Conservation (phyloP, 2,113 vertebrate species). For the Megaptera novaeangliae region DNA sequence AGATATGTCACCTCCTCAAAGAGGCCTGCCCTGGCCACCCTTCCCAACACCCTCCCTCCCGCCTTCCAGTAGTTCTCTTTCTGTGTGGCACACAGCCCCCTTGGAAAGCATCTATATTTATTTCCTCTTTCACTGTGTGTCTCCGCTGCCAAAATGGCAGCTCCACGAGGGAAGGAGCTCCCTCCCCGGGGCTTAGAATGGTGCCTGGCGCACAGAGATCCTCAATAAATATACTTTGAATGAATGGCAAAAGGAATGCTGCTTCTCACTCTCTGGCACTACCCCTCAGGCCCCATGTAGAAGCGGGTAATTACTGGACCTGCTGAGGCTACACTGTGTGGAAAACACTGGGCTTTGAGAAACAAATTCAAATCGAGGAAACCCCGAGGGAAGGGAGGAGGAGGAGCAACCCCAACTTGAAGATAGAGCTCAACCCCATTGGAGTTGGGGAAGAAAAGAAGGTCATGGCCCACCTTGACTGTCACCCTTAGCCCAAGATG, state of each 20-base stretch:
- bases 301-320: background rate
- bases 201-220: background rate
- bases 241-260: background rate
- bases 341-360: background rate
- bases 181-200: background rate
- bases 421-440: background rate
- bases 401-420: background rate
- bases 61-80: background rate
- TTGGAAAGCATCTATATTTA: background rate
- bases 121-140: background rate
- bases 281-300: rapidly evolving
- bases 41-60: background rate
- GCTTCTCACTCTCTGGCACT: too few relatives aligned
- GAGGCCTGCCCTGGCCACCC: background rate
- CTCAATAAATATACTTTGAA: background rate
- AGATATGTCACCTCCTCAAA: background rate
- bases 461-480: background rate
- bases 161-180: background rate
- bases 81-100: background rate
- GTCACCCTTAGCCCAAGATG: background rate
- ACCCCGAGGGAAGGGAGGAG: background rate
- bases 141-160: background rate
- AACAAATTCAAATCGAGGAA: background rate
- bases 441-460: background rate
- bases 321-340: background rate